phyloP scores from a whole-genome alignment of 2,113 vertebrate species.

The Garra rufa region DNA sequence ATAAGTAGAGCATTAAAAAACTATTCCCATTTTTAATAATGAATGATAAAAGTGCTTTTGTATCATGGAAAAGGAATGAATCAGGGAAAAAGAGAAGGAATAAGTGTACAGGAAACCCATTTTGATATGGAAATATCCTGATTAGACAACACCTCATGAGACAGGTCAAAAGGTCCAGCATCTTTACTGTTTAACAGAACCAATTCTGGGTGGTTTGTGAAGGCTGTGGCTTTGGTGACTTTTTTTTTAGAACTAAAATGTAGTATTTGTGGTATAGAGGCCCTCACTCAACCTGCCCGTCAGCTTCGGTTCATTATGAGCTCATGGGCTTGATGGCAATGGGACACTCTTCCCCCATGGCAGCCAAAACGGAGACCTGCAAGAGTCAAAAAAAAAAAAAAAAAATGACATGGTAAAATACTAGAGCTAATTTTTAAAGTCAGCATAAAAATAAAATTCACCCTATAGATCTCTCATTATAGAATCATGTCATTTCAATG shows the following conservation, averaged over 20 bases:
- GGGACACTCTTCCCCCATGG: slow-evolving; percentile 86
- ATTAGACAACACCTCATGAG: slow-evolving; percentile 36
- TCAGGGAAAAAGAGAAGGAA: neutral
- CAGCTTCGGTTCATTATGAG: slow-evolving; percentile 75
- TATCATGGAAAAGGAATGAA: slow-evolving; percentile 26
- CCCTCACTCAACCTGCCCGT: slow-evolving; percentile 76
- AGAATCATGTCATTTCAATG: too few species aligned
- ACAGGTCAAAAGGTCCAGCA: slow-evolving; percentile 53
- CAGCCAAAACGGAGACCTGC: slow-evolving; percentile 88
- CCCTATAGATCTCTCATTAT: too few species aligned
- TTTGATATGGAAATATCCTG: slow-evolving; percentile 12
- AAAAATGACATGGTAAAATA: too few species aligned
- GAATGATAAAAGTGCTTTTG: slow-evolving; percentile 37
- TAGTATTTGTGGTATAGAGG: slow-evolving; percentile 73
- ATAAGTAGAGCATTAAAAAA: slow-evolving; percentile 14
- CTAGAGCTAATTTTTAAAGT: neutral
- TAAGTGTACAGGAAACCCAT: slow-evolving; percentile 25
- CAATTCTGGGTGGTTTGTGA: slow-evolving; percentile 80
- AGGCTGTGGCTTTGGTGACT: slow-evolving; percentile 89
- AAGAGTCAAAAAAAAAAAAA: too few species aligned
- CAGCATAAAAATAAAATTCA: too few species aligned
- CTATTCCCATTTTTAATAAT: slow-evolving; percentile 17
- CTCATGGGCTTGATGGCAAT: slow-evolving; percentile 81
- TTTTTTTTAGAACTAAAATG: slow-evolving; percentile 78
- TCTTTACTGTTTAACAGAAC: slow-evolving; percentile 68